Evolutionary conservation across 2,888 invertebrate genomes (phyloP).

Genomic region (Amblyjoppa proteus): DNA sequence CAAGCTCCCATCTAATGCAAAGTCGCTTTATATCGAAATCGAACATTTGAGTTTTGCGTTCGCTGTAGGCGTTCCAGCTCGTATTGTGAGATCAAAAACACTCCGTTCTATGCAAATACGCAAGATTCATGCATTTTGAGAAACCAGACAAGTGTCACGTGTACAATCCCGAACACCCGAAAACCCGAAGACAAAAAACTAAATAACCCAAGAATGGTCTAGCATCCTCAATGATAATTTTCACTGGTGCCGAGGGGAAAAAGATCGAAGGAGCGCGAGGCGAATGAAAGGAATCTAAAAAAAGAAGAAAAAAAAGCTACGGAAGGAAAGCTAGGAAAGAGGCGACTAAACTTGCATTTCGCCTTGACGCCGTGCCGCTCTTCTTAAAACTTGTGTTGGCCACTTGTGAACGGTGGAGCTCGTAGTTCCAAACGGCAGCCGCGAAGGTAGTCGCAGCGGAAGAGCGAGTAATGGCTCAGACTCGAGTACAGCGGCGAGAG

Average conservation of each 20-base stretch:
- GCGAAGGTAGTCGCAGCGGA: conserved; percentile 29
- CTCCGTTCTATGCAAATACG: no score
- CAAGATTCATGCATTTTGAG: no score
- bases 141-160: no score
- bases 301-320: not conserved
- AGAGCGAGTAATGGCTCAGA: conserved; percentile 65
- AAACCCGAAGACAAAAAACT: no score
- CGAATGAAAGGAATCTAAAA: not conserved
- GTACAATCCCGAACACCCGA: no score
- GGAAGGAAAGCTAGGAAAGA: conserved; percentile 13
- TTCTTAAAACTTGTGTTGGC: conserved; percentile 61
- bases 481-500: conserved; percentile 50
- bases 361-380: conserved; percentile 41
- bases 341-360: conserved; percentile 56
- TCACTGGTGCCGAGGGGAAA: no score
- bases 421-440: conserved; percentile 15
- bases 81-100: no score
- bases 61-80: no score
- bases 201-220: no score
- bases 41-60: no score
- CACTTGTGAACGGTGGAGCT: conserved; percentile 47
- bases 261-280: not conserved
- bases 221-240: not conserved
- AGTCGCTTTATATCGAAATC: no score
- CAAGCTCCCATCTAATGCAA: no score